Percentiles rank a stretch among this genome's conserved stretches.
phyloP scores from a whole-genome alignment of 1,140 invertebrate species.

The Pseudomyrmex gracilis region DNA sequence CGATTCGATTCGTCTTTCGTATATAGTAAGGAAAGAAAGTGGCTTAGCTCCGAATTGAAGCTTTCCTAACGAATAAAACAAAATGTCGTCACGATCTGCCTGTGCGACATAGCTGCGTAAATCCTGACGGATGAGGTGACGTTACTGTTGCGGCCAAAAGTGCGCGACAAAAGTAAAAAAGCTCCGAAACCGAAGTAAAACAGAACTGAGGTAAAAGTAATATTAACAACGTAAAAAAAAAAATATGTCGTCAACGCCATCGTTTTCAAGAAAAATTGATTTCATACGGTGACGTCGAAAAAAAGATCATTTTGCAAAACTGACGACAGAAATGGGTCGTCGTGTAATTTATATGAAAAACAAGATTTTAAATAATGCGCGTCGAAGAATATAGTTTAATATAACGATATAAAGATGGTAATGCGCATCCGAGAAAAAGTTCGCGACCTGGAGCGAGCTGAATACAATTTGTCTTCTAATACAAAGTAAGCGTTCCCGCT shows the following conservation, averaged over 20 bases:
- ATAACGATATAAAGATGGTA: conserved; percentile 38
- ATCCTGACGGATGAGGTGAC: conserved; percentile 34
- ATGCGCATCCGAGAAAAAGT: conserved; percentile 40
- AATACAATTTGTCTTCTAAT: conserved; percentile 51
- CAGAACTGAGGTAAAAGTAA: too few relatives aligned
- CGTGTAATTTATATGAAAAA: background rate
- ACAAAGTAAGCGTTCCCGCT: conserved; percentile 8
- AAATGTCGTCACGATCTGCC: conserved; percentile 13
- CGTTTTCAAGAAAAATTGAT: background rate
- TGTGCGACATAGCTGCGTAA: background rate
- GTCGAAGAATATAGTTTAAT: conserved; percentile 33
- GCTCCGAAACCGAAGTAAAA: too few relatives aligned
- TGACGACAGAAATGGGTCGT: background rate
- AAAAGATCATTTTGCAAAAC: background rate
- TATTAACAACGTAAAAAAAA: background rate
- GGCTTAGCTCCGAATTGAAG: background rate
- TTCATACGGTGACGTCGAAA: too few relatives aligned
- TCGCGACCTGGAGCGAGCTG: conserved; percentile 16
- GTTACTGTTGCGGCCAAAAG: background rate
- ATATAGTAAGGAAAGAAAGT: conserved; percentile 50
- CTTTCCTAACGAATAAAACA: conserved; percentile 41
- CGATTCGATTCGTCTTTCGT: conserved; percentile 44
- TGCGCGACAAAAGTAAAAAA: too few relatives aligned
- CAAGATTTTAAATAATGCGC: background rate
- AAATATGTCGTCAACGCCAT: background rate